A percentile compares a stretch with the other conserved stretches of the same genome.
These are phyloP conservation scores for Axea sp. DNA, from an alignment of 2,888 invertebrate species.

Conservation along the genomic window DNA sequence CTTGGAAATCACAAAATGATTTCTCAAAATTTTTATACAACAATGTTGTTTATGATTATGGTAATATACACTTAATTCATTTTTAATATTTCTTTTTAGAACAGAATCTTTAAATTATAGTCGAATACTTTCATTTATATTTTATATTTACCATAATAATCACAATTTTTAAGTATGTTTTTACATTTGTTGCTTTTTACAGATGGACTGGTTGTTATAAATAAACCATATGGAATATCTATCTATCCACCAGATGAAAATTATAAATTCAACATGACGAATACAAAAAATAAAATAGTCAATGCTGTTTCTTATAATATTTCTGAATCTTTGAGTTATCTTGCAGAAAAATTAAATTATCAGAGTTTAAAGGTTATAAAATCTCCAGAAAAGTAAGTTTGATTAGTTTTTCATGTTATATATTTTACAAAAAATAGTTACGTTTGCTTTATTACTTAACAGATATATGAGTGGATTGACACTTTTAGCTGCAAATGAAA, in stretches of 20 bases:
- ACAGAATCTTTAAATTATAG: too few species aligned
- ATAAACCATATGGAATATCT: slow-evolving; percentile 57
- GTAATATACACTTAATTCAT: slow-evolving; percentile 10
- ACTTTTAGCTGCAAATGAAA: slow-evolving; percentile 24
- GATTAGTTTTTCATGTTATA: neutral
- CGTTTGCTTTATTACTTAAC: neutral
- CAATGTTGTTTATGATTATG: slow-evolving; percentile 51
- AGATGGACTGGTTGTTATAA: slow-evolving; percentile 59
- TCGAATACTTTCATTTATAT: neutral
- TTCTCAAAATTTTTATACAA: slow-evolving; percentile 40
- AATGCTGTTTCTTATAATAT: slow-evolving; percentile 26
- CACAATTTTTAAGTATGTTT: too few species aligned
- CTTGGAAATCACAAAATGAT: slow-evolving; percentile 44
- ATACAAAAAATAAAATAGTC: slow-evolving; percentile 30
- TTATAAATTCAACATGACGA: neutral
- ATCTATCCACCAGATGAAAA: neutral
- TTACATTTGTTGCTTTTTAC: neutral
- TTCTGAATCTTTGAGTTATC: slow-evolving; percentile 24
- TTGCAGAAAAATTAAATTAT: slow-evolving; percentile 45
- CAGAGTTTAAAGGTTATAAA: slow-evolving; percentile 27
- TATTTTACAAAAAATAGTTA: neutral
- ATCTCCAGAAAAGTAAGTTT: slow-evolving; percentile 57
- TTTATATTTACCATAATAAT: too few species aligned
- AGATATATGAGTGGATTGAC: slow-evolving; percentile 59
- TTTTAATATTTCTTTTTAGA: neutral